Conservation (phyloP, 2,113 vertebrate genomes). For the Montifringilla adamsi region DNA sequence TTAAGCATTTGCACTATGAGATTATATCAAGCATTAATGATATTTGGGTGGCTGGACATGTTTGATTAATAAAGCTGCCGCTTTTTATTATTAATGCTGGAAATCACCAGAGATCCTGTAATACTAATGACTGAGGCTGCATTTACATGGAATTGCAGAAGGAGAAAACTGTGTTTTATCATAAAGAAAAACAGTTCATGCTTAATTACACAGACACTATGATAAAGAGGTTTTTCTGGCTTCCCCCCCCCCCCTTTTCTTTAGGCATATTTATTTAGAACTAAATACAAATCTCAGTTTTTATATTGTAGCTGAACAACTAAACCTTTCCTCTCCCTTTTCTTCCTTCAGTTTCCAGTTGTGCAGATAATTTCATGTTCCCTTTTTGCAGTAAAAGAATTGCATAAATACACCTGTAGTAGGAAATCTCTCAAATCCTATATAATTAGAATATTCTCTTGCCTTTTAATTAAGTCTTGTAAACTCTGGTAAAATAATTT, state of each 20-base stretch:
- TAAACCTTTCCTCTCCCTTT: not conserved
- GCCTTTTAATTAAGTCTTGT: not conserved
- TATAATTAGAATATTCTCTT: not conserved
- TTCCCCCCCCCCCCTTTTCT: not conserved
- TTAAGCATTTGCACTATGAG: not conserved
- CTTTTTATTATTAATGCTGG: not conserved
- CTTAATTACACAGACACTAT: not conserved
- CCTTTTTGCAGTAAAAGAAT: not conserved
- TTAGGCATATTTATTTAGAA: not conserved
- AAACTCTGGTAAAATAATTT: not conserved
- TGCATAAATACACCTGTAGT: not conserved
- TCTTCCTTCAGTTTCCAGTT: not conserved
- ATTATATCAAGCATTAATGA: not conserved
- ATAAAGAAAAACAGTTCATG: not conserved
- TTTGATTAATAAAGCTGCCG: not conserved
- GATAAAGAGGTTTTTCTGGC: not conserved
- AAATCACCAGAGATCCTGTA: not conserved
- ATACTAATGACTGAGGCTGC: not conserved
- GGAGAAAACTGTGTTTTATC: not conserved
- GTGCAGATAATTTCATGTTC: not conserved
- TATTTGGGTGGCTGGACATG: not conserved
- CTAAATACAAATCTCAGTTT: not conserved
- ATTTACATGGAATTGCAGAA: not conserved
- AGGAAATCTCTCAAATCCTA: not conserved
- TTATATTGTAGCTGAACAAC: not conserved